A percentile compares a stretch with the other conserved stretches of the same genome.
These are phyloP conservation scores for Ursus arctos DNA, from an alignment of 2,113 vertebrate genomes.

Conservation along the genomic window DNA sequence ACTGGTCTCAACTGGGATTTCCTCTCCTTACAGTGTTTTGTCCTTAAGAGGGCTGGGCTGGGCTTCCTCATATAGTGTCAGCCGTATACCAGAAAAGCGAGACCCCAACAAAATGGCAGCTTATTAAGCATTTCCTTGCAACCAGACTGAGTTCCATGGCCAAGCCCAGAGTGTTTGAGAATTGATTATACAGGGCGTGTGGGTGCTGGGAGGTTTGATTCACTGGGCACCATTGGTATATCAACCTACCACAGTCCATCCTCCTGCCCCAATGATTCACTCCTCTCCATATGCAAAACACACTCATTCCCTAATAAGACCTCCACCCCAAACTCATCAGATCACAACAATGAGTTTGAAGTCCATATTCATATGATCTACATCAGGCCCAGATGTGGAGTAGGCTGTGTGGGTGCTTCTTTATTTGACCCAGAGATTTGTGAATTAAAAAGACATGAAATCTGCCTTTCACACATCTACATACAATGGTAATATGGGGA, in stretches of 20 bases:
- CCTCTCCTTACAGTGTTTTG: not conserved
- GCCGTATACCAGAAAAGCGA: not conserved
- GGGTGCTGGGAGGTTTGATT: not conserved
- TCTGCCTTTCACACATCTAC: not conserved
- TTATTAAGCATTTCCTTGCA: not conserved
- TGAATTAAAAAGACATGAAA: not conserved
- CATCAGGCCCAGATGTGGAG: not conserved
- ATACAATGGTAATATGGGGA: not conserved
- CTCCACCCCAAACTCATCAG: not conserved
- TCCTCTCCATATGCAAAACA: not conserved
- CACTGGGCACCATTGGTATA: not conserved
- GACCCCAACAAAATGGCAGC: too few species aligned
- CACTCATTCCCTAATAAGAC: accelerated
- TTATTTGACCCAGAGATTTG: not conserved
- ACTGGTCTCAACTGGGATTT: accelerated
- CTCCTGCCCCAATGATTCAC: not conserved
- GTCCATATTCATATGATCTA: not conserved
- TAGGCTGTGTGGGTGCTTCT: not conserved
- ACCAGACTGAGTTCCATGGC: not conserved
- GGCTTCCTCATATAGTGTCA: not conserved
- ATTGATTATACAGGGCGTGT: too few species aligned
- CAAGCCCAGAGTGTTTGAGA: not conserved
- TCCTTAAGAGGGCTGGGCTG: too few species aligned
- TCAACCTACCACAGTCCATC: not conserved
- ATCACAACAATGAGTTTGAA: not conserved